Evolutionary conservation across 2,888 invertebrate species (phyloP).

Genomic region (Tetranychus truncatus): DNA sequence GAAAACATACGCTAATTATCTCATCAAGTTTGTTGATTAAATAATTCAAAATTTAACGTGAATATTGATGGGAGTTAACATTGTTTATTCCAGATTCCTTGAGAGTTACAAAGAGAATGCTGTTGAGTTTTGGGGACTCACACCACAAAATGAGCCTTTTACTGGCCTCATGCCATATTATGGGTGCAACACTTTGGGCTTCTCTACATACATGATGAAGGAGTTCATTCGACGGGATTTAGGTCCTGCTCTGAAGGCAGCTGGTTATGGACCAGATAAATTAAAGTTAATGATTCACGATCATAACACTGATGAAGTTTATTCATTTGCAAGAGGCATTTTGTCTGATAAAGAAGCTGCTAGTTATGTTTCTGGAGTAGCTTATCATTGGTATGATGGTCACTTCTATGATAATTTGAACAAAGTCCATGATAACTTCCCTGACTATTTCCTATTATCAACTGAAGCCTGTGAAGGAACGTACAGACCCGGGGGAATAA

Average conservation of each 20-base stretch:
- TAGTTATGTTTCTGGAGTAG: conserved; percentile 47
- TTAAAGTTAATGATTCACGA: conserved; percentile 55
- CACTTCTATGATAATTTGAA: conserved; percentile 36
- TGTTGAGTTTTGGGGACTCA: conserved; percentile 51
- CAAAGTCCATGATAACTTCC: conserved; percentile 33
- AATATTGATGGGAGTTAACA: neutral
- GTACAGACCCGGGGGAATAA: too few species aligned
- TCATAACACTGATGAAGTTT: conserved; percentile 34
- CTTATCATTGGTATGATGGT: conserved; percentile 66
- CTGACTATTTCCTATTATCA: conserved; percentile 50
- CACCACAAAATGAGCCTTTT: conserved; percentile 67
- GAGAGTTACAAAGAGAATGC: conserved; percentile 51
- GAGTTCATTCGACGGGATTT: conserved; percentile 52
- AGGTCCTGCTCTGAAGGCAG: conserved; percentile 49
- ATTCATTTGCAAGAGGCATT: neutral
- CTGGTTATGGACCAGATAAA: conserved; percentile 37
- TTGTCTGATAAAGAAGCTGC: conserved; percentile 29
- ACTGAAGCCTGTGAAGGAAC: conserved; percentile 59
- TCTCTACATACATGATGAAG: conserved; percentile 35
- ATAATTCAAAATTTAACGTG: neutral
- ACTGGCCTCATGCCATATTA: conserved; percentile 32
- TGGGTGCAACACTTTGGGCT: conserved; percentile 35
- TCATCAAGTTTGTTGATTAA: conserved; percentile 41
- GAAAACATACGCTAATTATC: conserved; percentile 62
- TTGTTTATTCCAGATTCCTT: conserved; percentile 43